Conservation (phyloP, 2,113 vertebrate species). For the Tetrao urogallus region DNA sequence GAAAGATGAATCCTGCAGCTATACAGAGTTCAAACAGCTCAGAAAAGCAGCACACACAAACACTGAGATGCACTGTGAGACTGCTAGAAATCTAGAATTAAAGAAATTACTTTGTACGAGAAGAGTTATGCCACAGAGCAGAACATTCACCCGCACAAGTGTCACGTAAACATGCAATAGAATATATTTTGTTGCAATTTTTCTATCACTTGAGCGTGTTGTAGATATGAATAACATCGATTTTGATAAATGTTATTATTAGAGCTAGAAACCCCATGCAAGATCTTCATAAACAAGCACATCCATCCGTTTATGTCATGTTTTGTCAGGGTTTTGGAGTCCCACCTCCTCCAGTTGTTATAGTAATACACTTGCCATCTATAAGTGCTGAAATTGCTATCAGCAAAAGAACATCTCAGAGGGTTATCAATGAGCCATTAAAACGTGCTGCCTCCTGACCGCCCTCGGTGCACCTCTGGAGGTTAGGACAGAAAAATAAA, state of each 20-base stretch:
- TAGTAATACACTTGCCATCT: background rate
- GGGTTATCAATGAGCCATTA: background rate
- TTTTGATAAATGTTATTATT: background rate
- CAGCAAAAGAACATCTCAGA: background rate
- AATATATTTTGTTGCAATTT: background rate
- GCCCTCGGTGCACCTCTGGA: background rate
- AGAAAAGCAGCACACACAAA: background rate
- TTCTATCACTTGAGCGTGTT: background rate
- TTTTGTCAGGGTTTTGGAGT: background rate
- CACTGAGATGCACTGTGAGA: background rate
- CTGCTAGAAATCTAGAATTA: background rate
- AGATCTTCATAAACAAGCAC: background rate
- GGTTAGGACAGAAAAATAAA: background rate
- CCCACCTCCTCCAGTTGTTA: background rate
- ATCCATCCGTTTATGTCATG: background rate
- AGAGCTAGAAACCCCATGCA: background rate
- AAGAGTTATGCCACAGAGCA: background rate
- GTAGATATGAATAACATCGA: background rate
- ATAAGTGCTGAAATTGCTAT: background rate
- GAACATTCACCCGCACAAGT: background rate
- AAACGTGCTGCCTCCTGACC: background rate
- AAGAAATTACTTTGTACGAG: background rate
- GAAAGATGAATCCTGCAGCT: slow-evolving; percentile 33
- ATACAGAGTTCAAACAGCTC: slow-evolving; percentile 7
- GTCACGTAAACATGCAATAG: background rate